Conservation (phyloP, 2,797 vertebrate genomes). For the Erpetoichthys calabaricus region DNA sequence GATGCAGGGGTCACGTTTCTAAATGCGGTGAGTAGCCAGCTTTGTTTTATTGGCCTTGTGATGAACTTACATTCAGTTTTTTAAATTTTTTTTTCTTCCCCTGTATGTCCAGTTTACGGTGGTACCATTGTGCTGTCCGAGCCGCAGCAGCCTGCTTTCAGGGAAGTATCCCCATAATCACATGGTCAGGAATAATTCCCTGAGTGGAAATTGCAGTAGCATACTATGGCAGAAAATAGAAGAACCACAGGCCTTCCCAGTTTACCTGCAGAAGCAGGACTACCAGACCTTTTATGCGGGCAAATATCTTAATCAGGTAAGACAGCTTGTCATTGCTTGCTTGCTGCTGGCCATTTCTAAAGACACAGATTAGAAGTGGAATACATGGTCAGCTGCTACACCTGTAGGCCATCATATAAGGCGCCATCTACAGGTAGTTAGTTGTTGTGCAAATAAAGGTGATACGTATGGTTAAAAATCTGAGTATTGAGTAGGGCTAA, state of each 20-base stretch:
- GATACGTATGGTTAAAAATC: too few relatives aligned
- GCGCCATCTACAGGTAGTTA: too few relatives aligned
- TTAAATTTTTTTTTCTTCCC: not conserved
- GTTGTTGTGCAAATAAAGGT: too few relatives aligned
- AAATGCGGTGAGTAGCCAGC: slow-evolving; percentile 40
- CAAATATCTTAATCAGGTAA: slow-evolving; percentile 63
- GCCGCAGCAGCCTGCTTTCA: slow-evolving; percentile 51
- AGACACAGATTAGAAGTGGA: too few relatives aligned
- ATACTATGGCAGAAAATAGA: slow-evolving; percentile 44
- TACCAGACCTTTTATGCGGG: slow-evolving; percentile 65
- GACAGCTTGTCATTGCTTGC: not conserved
- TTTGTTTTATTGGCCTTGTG: not conserved
- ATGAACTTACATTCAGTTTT: not conserved
- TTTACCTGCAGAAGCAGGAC: slow-evolving; percentile 40
- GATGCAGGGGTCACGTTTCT: slow-evolving; percentile 50
- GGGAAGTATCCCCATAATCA: slow-evolving; percentile 64
- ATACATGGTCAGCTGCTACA: too few relatives aligned
- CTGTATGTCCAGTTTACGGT: slow-evolving; percentile 38
- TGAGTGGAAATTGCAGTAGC: slow-evolving; percentile 59
- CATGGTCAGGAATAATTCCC: slow-evolving; percentile 54
- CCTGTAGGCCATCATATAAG: too few relatives aligned
- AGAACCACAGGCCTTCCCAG: slow-evolving; percentile 40
- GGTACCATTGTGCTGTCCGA: slow-evolving; percentile 59
- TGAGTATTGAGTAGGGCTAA: too few relatives aligned
- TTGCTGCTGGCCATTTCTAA: too few relatives aligned